These are phyloP conservation scores for Leptinotarsa undecemlineata DNA, from an alignment of 1,140 invertebrate species.

Conservation along the genomic window DNA sequence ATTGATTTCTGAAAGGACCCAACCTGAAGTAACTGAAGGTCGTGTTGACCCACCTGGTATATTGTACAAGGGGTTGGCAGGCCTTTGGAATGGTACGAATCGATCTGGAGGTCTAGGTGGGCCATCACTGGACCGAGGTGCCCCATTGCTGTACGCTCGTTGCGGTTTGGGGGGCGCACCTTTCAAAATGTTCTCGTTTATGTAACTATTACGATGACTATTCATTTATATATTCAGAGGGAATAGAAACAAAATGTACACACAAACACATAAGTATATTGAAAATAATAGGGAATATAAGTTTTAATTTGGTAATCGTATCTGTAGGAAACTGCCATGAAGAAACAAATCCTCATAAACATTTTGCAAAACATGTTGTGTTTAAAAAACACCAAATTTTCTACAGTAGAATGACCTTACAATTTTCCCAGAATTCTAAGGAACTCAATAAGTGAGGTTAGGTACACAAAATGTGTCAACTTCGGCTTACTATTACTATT, in stretches of 20 bases:
- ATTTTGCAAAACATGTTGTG: too few relatives aligned
- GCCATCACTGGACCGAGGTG: constrained; percentile 53
- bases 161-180: constrained; percentile 67
- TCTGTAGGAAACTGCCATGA: too few relatives aligned
- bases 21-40: constrained; percentile 19
- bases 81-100: constrained; percentile 62
- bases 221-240: not conserved
- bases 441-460: too few relatives aligned
- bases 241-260: not conserved
- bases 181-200: constrained; percentile 36
- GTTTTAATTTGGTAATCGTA: too few relatives aligned
- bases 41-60: constrained; percentile 62
- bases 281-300: too few relatives aligned
- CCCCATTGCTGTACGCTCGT: constrained; percentile 62
- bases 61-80: constrained; percentile 60
- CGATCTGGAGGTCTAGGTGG: constrained; percentile 58
- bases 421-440: too few relatives aligned
- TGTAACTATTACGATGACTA: not conserved
- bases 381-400: too few relatives aligned
- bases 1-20: not conserved
- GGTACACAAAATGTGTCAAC: too few relatives aligned
- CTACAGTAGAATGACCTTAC: too few relatives aligned
- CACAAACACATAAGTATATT: not conserved
- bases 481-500: too few relatives aligned
- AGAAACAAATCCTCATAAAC: too few relatives aligned